Percentiles rank a stretch among this genome's conserved stretches.
Evolutionary conservation across 2,797 vertebrate species (phyloP).

Genomic region (Fistularia commersonii): DNA sequence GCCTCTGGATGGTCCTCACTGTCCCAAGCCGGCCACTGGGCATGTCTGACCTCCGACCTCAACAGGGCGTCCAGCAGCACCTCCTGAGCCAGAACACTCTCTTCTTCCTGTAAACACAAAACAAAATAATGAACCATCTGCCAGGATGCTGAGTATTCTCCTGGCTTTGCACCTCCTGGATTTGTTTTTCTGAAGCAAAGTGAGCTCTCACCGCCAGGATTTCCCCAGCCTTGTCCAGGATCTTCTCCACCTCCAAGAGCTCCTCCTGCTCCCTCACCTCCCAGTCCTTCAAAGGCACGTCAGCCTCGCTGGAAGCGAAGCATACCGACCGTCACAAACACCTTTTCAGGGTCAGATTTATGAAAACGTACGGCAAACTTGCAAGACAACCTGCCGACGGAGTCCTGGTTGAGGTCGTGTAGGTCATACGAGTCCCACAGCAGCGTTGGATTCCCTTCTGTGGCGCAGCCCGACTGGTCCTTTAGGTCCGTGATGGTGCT

Average conservation of each 20-base stretch:
- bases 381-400: conserved; percentile 51
- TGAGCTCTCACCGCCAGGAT: conserved; percentile 59
- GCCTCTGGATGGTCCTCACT: conserved; percentile 16
- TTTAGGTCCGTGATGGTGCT: conserved; percentile 62
- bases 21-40: conserved; percentile 51
- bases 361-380: background rate
- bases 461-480: conserved; percentile 30
- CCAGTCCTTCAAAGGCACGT: conserved; percentile 59
- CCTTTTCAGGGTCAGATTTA: background rate
- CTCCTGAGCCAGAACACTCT: conserved; percentile 69
- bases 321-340: background rate
- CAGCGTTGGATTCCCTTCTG: conserved; percentile 51
- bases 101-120: conserved; percentile 69
- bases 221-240: conserved; percentile 58
- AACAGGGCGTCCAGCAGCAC: conserved; percentile 64
- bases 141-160: background rate
- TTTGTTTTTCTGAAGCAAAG: background rate
- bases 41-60: conserved; percentile 28
- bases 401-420: conserved; percentile 55
- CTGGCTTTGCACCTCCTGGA: too few relatives aligned
- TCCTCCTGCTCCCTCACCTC: conserved; percentile 68
- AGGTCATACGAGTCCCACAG: conserved; percentile 74
- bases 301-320: conserved; percentile 7
- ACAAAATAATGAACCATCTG: background rate
- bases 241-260: conserved; percentile 63